These are phyloP conservation scores for Cantharis rustica DNA, from an alignment of 2,888 invertebrate species.

Conservation along the genomic window DNA sequence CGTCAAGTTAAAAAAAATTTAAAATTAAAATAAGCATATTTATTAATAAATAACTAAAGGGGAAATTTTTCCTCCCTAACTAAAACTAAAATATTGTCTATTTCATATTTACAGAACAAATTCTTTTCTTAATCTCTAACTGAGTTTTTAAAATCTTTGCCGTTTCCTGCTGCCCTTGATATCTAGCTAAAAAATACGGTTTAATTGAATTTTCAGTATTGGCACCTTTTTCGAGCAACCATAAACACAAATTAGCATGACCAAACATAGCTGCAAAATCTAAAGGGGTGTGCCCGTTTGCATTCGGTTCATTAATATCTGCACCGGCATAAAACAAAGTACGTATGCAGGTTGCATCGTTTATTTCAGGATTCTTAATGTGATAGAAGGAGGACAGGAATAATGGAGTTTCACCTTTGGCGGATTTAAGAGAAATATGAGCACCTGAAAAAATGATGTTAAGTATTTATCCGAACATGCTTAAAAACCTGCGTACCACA, in stretches of 20 bases:
- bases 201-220: constrained; percentile 31
- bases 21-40: not conserved
- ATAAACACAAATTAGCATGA: constrained; percentile 43
- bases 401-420: constrained; percentile 44
- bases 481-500: not conserved
- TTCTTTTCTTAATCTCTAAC: not conserved
- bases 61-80: not conserved
- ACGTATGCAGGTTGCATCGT: constrained; percentile 47
- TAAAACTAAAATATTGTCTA: not conserved
- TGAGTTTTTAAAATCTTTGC: not conserved
- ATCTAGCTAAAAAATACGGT: constrained; percentile 42
- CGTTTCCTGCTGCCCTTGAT: constrained; percentile 21
- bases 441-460: constrained; percentile 37
- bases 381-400: constrained; percentile 45
- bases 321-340: constrained; percentile 48
- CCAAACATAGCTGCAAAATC: constrained; percentile 49
- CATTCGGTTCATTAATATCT: constrained; percentile 45
- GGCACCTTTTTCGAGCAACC: constrained; percentile 46
- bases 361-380: constrained; percentile 38
- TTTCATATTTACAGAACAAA: not conserved
- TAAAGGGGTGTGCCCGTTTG: constrained; percentile 43
- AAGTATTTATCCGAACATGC: not conserved
- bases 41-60: not conserved
- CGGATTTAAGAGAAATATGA: constrained; percentile 40
- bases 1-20: not conserved